Evolutionary conservation across 64 coral and sea anemone species (phyloP).

Genomic region (Stichodactyla helianthus): DNA sequence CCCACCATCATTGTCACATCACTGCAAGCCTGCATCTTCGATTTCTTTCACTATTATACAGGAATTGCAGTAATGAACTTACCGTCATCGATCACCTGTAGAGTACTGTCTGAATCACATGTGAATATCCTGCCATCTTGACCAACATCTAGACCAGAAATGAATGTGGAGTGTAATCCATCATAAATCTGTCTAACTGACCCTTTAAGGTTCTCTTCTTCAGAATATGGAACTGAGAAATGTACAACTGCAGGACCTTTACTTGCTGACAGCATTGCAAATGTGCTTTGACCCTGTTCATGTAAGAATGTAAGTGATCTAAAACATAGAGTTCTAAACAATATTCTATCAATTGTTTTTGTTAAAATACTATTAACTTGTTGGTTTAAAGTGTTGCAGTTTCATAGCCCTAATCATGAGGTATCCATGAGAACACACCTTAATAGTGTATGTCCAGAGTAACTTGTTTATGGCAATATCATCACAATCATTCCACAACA

Average conservation of each 20-base stretch:
- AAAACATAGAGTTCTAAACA: too few species aligned
- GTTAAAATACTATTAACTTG: too few species aligned
- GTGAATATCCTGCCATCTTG: constrained; percentile 15
- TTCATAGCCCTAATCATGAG: neutral
- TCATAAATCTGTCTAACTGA: neutral
- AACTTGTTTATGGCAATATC: neutral
- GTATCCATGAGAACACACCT: neutral
- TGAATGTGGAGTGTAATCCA: neutral
- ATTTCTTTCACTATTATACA: too few species aligned
- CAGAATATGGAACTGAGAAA: neutral
- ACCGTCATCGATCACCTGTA: neutral
- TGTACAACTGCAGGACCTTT: constrained; percentile 12
- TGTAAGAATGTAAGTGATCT: neutral
- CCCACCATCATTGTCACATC: too few species aligned
- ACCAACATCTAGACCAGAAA: neutral
- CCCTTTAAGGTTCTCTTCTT: neutral
- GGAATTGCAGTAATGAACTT: neutral
- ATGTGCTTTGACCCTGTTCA: neutral
- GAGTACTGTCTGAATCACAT: neutral
- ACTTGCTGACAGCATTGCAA: neutral
- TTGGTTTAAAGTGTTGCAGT: too few species aligned
- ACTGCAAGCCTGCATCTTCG: too few species aligned
- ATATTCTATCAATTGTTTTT: too few species aligned
- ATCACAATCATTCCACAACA: constrained; percentile 17
- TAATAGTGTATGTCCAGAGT: neutral